phyloP scores from a whole-genome alignment of 2,797 vertebrate genomes.

The Capromys pilorides region DNA sequence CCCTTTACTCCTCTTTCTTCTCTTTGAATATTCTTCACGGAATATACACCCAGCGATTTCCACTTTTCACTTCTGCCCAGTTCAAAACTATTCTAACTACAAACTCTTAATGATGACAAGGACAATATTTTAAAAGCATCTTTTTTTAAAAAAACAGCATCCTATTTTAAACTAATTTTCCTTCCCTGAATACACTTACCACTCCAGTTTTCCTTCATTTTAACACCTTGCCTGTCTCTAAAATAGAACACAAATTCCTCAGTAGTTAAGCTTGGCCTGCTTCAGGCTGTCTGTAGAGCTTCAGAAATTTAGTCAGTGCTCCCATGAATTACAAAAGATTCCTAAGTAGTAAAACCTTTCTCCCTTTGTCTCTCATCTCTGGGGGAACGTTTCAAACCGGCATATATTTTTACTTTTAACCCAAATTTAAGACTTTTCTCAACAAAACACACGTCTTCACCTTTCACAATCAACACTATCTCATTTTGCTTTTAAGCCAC shows the following conservation, averaged over 20 bases:
- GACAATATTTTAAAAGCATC: neutral
- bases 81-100: conserved; percentile 32
- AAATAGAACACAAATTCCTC: conserved; percentile 50
- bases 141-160: neutral
- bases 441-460: conserved; percentile 25
- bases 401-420: conserved; percentile 16
- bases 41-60: conserved; percentile 7
- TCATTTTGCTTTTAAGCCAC: conserved; percentile 73
- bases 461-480: conserved; percentile 54
- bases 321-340: neutral
- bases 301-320: neutral
- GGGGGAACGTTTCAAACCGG: neutral
- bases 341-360: conserved; percentile 36
- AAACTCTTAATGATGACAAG: neutral
- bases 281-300: neutral
- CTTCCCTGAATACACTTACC: conserved; percentile 46
- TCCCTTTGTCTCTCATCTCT: neutral
- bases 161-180: neutral
- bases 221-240: conserved; percentile 47
- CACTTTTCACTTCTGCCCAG: conserved; percentile 20
- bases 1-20: conserved; percentile 4
- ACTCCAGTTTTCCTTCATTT: conserved; percentile 54
- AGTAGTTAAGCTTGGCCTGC: conserved; percentile 30
- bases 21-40: conserved; percentile 16
- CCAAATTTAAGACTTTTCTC: conserved; percentile 43